phyloP scores from a whole-genome alignment of 2,888 invertebrate genomes.

The Apotomis turbidana region DNA sequence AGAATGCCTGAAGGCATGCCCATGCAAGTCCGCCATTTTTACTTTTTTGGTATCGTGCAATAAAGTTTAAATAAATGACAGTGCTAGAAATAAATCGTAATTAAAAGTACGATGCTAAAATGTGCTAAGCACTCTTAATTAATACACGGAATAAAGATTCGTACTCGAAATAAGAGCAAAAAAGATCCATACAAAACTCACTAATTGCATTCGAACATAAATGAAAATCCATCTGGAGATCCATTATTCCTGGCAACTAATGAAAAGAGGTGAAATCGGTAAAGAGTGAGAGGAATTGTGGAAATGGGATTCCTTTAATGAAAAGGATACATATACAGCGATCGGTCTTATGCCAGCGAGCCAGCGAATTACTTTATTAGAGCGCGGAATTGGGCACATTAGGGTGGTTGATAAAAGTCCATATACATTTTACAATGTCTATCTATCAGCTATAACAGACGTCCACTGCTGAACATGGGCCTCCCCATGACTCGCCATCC shows the following conservation, averaged over 20 bases:
- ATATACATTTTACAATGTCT: no score
- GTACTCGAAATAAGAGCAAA: constrained; percentile 7
- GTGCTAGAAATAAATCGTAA: not conserved
- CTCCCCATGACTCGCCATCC: no score
- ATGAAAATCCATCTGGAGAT: constrained; percentile 32
- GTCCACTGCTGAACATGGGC: no score
- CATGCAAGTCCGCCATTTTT: no score
- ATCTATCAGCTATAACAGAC: no score
- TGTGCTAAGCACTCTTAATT: not conserved
- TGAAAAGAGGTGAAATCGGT: constrained; percentile 23
- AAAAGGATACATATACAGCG: not conserved
- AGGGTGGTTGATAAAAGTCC: no score
- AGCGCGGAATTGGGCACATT: no score
- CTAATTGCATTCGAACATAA: constrained; percentile 35
- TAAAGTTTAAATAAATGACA: not conserved
- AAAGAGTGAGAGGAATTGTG: not conserved
- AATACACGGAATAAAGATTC: constrained; percentile 13
- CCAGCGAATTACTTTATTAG: no score
- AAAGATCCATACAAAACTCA: constrained; percentile 5
- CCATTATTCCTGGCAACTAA: constrained; percentile 34
- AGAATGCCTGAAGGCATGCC: no score
- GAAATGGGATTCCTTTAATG: not conserved
- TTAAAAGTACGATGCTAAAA: not conserved
- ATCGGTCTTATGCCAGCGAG: no score
- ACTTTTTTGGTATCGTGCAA: no score